Percentiles rank a stretch among this genome's conserved stretches.
Evolutionary conservation across 2,797 vertebrate species (phyloP).

Genomic region (Sebastes steindachneri): DNA sequence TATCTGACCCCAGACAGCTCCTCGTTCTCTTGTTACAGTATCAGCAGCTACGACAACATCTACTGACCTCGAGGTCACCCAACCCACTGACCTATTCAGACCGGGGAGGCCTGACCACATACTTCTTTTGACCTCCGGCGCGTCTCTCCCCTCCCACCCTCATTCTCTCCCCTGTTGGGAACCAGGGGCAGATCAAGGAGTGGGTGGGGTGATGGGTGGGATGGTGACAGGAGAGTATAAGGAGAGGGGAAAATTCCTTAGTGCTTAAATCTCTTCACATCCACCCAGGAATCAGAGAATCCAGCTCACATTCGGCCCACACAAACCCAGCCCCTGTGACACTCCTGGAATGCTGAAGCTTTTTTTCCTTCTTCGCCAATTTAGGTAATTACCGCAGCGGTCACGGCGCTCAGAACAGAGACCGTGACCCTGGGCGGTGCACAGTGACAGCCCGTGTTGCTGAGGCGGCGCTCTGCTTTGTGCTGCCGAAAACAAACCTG

Average conservation of each 20-base stretch:
- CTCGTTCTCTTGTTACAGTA: conserved; percentile 54
- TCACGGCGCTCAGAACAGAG: conserved; percentile 78
- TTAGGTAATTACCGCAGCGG: conserved; percentile 77
- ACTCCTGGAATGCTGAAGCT: conserved; percentile 75
- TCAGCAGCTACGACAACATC: conserved; percentile 45
- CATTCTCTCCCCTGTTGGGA: conserved; percentile 56
- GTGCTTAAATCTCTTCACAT: conserved; percentile 78
- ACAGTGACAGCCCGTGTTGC: conserved; percentile 69
- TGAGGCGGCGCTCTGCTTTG: conserved; percentile 63
- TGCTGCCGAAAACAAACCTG: conserved; percentile 68
- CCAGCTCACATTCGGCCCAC: conserved; percentile 68
- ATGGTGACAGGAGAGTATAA: conserved; percentile 68
- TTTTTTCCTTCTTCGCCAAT: conserved; percentile 70
- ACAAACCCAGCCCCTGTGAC: conserved; percentile 74
- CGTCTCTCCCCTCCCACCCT: conserved; percentile 59
- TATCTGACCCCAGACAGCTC: conserved; percentile 26
- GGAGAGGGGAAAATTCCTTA: conserved; percentile 71
- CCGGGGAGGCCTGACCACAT: conserved; percentile 53
- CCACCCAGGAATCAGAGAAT: conserved; percentile 78
- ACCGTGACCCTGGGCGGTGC: conserved; percentile 74
- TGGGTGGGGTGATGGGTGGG: conserved; percentile 71
- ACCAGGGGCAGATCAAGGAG: conserved; percentile 66
- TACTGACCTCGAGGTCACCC: conserved; percentile 23
- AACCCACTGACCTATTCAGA: conserved; percentile 60
- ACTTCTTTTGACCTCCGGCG: conserved; percentile 64